Base-by-base conservation (phyloP, 2,113 vertebrate genomes). In the Corydoras sp. region DNA sequence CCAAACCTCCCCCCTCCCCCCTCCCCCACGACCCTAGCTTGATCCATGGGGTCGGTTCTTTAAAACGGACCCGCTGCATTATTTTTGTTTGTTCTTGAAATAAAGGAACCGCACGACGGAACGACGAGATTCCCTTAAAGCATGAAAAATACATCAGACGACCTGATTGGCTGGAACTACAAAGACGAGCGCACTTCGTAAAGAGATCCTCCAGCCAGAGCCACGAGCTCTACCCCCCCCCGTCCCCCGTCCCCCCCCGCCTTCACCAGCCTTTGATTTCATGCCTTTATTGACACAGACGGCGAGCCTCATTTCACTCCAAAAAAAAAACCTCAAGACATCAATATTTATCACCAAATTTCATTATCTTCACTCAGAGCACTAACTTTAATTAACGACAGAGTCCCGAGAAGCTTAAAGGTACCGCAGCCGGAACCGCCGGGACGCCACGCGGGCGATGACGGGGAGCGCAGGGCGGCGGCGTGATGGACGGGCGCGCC, bases 271-370 rank as follows among this genome's bases (percentile, higher is more conserved):
- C 24, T 64, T 58, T 31, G 3, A 62, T 58, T 35, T 54, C 59
- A 62, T 18, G 30, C 48, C 50, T 70, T 62, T 70, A 70, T 62
- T 70, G 59, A 62, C 68, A 70, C 18, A 51, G 59, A 70, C 68
- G 61, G 58, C n/a, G 53, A 54, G 68, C 58, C 59, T 70, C 58
- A 62, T 70, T 62, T 70, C 58, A 35, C 58, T 70, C 49, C 32
- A 62, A 62, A 70, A 70, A 71, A 70, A 70, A 70, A 15, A n/a
- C 24, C 31, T 15, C 48, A 54, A 49, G 43, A 32, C 66, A 68
- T 68, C 66, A 68, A 68, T 68, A 59, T 68, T 68, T 59, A 59
- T 59, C 54, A 59, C 54, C 10, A 29, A 49, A 49, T 49, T 49
- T 15, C 55, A 59, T 68, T 58, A 68, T 24, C 14, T 32, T 24